These are phyloP conservation scores for Drosophila lowei DNA, from an alignment of 1,140 invertebrate genomes.

Conservation along the genomic window DNA sequence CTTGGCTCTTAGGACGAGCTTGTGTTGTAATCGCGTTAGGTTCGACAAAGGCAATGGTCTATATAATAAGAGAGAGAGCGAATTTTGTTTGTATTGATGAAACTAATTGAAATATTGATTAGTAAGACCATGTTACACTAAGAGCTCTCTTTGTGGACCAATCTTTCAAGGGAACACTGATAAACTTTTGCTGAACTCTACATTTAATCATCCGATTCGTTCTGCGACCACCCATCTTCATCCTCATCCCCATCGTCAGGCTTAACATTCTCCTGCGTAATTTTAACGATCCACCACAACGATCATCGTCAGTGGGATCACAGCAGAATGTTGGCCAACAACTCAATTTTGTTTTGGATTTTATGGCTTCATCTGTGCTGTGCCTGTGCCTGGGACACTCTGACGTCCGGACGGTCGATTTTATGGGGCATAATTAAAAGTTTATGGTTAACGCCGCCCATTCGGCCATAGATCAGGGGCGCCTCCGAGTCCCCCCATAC, in stretches of 20 bases:
- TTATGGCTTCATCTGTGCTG: constrained; percentile 44
- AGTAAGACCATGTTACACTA: too few relatives aligned
- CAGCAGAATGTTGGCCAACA: constrained; percentile 27
- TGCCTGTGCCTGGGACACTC: not conserved
- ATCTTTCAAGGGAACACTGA: too few relatives aligned
- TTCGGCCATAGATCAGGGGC: not conserved
- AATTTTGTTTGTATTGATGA: not conserved
- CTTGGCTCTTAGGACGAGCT: constrained; percentile 1
- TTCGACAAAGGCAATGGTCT: constrained; percentile 31
- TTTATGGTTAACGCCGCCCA: constrained; percentile 52
- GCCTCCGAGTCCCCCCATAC: not conserved
- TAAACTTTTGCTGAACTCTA: too few relatives aligned
- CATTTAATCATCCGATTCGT: too few relatives aligned
- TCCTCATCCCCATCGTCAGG: too few relatives aligned
- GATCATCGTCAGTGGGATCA: constrained; percentile 10
- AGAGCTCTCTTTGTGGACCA: too few relatives aligned
- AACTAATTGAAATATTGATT: too few relatives aligned
- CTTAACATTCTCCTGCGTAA: not conserved
- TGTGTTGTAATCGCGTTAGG: constrained; percentile 50
- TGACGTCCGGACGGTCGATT: constrained; percentile 1
- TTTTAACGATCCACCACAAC: constrained; percentile 42
- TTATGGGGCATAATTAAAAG: constrained; percentile 60
- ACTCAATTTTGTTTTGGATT: constrained; percentile 41
- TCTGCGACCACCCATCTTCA: too few relatives aligned
- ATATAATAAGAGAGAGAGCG: not conserved